A percentile compares a stretch with the other conserved stretches of the same genome.
phyloP scores from a whole-genome alignment of 1,140 invertebrate species.

The Phymastichus coffea region DNA sequence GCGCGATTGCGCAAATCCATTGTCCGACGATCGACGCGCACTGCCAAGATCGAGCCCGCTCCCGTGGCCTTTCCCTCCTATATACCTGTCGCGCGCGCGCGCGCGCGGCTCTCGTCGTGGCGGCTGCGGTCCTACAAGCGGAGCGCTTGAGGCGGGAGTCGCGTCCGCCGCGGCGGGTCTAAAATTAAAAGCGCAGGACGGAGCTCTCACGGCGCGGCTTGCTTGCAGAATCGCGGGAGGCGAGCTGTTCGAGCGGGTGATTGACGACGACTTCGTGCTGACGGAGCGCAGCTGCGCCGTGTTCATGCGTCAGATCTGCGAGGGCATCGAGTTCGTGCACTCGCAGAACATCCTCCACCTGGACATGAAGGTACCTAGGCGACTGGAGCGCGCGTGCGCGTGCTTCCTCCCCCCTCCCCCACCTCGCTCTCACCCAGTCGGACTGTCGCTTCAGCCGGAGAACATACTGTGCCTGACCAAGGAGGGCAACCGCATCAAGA shows the following conservation, averaged over 20 bases:
- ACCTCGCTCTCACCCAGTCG: neutral
- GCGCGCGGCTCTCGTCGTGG: no score
- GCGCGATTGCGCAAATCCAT: no score
- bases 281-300: slow-evolving; percentile 94
- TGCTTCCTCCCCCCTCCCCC: neutral
- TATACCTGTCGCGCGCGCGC: no score
- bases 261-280: slow-evolving; percentile 95
- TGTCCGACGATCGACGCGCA: no score
- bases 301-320: slow-evolving; percentile 96
- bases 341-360: slow-evolving; percentile 91
- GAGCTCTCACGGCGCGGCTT: no score
- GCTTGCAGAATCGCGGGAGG: slow-evolving; percentile 89
- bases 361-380: slow-evolving; percentile 82
- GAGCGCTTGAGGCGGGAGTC: no score
- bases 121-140: no score
- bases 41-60: no score
- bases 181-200: no score
- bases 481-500: slow-evolving; percentile 94
- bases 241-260: slow-evolving; percentile 96
- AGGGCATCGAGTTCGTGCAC: slow-evolving; percentile 96
- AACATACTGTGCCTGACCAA: slow-evolving; percentile 95
- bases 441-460: no score
- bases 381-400: neutral
- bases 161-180: no score
- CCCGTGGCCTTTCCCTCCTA: no score